Conservation (phyloP, 2,113 vertebrate species). For the Caranx ignobilis region DNA sequence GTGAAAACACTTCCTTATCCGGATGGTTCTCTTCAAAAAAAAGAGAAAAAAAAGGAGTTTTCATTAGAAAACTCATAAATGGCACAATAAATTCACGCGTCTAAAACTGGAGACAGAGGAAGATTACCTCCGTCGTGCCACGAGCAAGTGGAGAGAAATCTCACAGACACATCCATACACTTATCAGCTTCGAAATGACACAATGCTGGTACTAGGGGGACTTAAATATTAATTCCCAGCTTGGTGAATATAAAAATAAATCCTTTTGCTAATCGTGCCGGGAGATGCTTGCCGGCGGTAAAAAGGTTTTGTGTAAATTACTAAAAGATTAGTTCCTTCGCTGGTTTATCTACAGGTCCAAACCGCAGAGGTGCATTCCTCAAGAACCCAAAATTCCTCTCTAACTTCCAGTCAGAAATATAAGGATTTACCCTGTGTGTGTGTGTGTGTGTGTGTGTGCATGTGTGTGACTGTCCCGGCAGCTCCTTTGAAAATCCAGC, state of each 20-base stretch:
- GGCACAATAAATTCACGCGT: slow-evolving; percentile 57
- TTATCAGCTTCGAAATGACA: slow-evolving; percentile 82
- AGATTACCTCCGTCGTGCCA: slow-evolving; percentile 64
- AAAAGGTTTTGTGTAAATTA: slow-evolving; percentile 86
- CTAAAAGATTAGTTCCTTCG: slow-evolving; percentile 83
- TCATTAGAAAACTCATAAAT: slow-evolving; percentile 61
- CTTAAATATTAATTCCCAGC: slow-evolving; percentile 85
- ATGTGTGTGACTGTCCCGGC: slow-evolving; percentile 34
- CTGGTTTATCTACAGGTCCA: slow-evolving; percentile 80
- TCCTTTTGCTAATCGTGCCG: slow-evolving; percentile 81
- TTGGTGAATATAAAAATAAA: slow-evolving; percentile 84
- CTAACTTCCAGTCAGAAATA: slow-evolving; percentile 57
- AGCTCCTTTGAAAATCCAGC: slow-evolving; percentile 70
- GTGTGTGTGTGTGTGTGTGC: slow-evolving; percentile 2
- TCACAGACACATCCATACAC: slow-evolving; percentile 75
- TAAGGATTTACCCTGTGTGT: slow-evolving; percentile 55
- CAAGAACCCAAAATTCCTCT: slow-evolving; percentile 70
- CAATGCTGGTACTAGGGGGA: slow-evolving; percentile 73
- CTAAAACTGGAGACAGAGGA: slow-evolving; percentile 60
- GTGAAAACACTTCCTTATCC: slow-evolving; percentile 48
- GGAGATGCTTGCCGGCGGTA: slow-evolving; percentile 78
- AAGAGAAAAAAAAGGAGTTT: slow-evolving; percentile 12
- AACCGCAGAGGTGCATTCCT: slow-evolving; percentile 68
- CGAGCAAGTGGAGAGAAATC: slow-evolving; percentile 64
- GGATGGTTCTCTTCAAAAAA: not conserved